Base-by-base conservation (phyloP, 2,113 vertebrate species). In the Hucho hucho region DNA sequence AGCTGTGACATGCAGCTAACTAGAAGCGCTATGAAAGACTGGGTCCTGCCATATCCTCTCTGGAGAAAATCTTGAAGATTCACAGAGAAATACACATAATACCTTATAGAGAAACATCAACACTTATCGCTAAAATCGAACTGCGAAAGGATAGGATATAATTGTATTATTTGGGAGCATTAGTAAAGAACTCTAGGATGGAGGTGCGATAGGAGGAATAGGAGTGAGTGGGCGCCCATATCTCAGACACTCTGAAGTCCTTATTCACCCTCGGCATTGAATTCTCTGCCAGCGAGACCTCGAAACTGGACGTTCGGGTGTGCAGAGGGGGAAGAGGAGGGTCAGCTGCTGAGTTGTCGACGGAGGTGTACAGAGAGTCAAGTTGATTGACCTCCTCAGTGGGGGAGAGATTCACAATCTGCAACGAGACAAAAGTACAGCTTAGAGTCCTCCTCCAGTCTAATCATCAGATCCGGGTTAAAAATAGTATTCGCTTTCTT, bases 201-300 rank as follows among this genome's bases (percentile, higher is more conserved):
- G 91, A 92, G 28, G 37, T 87, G 83, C 73, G 89, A 78, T 87
- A 90, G 75, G 82, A 69, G 47, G 49, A 53, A 49, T 69, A 87
- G 67, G 75, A 82, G 70, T 81, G 85, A 86, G 86, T 86, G 79
- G 81, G 87, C 89, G 87, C 85, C 86, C 92, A 88, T 87, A 92
- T 86, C 81, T 81, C 89, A 88, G 93, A 95, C 91, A 95, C 95
- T 94, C 95, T 96, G 86, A 95, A 92, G 81, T 90, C 90, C 90
- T 97, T 97, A 92, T 96, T 95, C 89, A 97, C 95, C 88, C 95
- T 95, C 79, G 95, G 95, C 89, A 94, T 95, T 87, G 92, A 94
- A 92, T 95, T 91, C 85, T 95, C 94, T 64, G 95, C 92, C 90
- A 94, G 89, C 79, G 94, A 90, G 68, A 91, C 86, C 63, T 95